phyloP scores from a whole-genome alignment of 2,797 vertebrate genomes.

The Holocentrus rufus region DNA sequence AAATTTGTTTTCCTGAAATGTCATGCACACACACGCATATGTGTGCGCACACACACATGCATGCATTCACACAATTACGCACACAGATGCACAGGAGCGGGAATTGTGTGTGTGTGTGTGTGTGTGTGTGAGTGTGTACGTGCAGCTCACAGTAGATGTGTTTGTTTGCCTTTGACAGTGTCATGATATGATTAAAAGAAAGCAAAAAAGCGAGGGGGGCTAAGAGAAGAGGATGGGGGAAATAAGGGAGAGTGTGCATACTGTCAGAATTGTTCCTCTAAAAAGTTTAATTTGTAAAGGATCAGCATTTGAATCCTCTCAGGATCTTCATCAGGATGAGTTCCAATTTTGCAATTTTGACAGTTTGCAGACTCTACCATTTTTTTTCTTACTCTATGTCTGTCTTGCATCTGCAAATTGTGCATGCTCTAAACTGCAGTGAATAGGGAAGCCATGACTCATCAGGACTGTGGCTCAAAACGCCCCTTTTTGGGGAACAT shows the following conservation, averaged over 20 bases:
- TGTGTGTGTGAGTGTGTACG: not conserved
- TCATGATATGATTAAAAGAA: no score
- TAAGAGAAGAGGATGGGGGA: constrained; percentile 4
- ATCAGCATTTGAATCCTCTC: no score
- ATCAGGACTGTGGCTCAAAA: not conserved
- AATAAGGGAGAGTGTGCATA: no score
- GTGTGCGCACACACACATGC: not conserved
- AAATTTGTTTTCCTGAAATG: constrained; percentile 63
- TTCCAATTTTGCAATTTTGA: no score
- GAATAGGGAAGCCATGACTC: not conserved
- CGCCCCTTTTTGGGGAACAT: no score
- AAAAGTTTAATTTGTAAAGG: no score
- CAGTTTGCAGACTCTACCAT: no score
- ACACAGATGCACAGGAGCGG: not conserved
- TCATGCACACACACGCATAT: constrained; percentile 26
- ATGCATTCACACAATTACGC: not conserved
- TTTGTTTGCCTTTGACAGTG: not conserved
- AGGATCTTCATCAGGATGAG: no score
- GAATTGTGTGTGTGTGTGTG: not conserved
- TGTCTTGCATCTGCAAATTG: no score
- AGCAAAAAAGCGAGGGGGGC: constrained; percentile 1
- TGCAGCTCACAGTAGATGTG: not conserved
- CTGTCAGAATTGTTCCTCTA: no score
- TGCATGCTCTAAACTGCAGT: no score
- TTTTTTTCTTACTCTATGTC: no score